Evolutionary conservation across 2,113 vertebrate species (phyloP), one percentile per base, ranked within the genome.

Genomic region (Myotis brandtii): DNA sequence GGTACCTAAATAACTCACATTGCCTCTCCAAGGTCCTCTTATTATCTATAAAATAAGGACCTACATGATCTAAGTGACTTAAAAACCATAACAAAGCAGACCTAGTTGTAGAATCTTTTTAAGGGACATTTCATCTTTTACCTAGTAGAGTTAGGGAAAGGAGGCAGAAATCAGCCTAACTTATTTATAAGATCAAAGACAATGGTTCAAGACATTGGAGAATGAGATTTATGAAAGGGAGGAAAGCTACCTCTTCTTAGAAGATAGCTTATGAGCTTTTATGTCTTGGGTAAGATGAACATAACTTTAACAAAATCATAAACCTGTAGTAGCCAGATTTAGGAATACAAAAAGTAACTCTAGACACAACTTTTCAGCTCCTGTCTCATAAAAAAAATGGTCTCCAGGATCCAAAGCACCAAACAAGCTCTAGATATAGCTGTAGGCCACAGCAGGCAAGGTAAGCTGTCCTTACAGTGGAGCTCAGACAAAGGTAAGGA

Each of bases 231-330:
- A 20, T 73, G 6, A 76, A 62, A 12, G 8, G 30, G 9, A 79
- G 8, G 9, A 88, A n/a, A 84, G 18, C 67, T 90, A 82, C 12
- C 59, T 59, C 4, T 54, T 89, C 62, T 46, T 52, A 69, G 11
- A 82, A 79, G 25, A 62, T 0, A 59, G 48, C 3, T 46, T 81
- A 70, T 23, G 14, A 82, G 72, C 4, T 81, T 94, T 91, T 64
- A 54, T 91, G 10, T 72, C 25, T 66, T 43, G 0, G 9, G 25
- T 73, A 75, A 88, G 12, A 93, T 64, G 12, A 69, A 34, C 23
- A 62, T 48, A 89, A 69, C 83, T 69, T 40, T 73, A 48, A 86
- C 32, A 91, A 95, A 93, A 73, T 46, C 34, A 82, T 4, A 93
- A 9, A 4, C 8, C 17, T 52, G 6, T 16, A 85, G 72, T 67